These are phyloP conservation scores for Panulirus ornatus DNA, from an alignment of 1,140 invertebrate species.

Conservation along the genomic window DNA sequence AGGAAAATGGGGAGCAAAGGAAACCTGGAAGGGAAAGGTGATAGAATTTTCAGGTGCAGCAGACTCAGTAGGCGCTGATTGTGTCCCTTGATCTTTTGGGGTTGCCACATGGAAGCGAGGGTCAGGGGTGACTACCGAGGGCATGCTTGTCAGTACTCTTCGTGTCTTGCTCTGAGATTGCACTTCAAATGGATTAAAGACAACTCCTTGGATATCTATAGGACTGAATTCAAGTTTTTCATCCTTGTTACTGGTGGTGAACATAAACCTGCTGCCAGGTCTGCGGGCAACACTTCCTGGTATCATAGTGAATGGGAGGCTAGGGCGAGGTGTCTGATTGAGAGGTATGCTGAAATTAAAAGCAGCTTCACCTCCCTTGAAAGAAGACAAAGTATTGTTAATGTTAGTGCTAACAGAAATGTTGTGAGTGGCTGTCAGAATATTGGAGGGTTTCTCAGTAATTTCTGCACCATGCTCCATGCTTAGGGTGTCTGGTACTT, in stretches of 20 bases:
- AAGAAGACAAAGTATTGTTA: background rate
- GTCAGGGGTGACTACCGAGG: background rate
- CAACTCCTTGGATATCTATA: conserved; percentile 14
- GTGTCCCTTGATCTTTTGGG: background rate
- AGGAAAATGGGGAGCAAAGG: background rate
- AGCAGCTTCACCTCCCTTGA: background rate
- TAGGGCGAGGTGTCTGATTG: conserved; percentile 13
- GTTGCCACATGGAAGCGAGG: background rate
- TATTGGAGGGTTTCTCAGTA: background rate
- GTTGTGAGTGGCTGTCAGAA: background rate
- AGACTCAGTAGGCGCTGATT: background rate
- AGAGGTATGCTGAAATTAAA: background rate
- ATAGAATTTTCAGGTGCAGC: background rate
- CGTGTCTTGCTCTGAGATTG: conserved; percentile 16
- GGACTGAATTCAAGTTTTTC: conserved; percentile 12
- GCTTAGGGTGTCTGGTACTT: background rate
- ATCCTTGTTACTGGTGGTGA: conserved; percentile 4
- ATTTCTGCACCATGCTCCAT: background rate
- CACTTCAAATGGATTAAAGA: conserved; percentile 23
- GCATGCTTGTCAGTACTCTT: background rate
- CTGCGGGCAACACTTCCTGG: conserved; percentile 37
- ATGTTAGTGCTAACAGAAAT: background rate
- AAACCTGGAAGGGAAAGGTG: background rate
- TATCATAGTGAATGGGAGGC: conserved; percentile 16
- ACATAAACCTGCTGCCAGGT: conserved; percentile 34